Percentiles rank a stretch among this genome's conserved stretches.
phyloP scores from a whole-genome alignment of 2,113 vertebrate species.

The Ceyx cyanopectus region DNA sequence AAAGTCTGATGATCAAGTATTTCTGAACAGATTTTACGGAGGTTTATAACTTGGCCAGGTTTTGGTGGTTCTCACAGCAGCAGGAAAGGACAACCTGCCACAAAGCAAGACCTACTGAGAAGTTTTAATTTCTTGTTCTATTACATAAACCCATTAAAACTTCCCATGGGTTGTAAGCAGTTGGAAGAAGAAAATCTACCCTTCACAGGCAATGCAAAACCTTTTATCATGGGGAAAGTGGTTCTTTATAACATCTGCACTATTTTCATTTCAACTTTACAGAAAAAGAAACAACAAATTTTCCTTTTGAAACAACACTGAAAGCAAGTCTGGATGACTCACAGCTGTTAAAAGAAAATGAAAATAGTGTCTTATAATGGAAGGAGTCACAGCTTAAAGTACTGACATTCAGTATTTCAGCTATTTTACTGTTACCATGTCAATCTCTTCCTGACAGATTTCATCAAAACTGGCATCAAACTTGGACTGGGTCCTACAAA shows the following conservation, averaged over 20 bases:
- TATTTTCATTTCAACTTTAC: not conserved
- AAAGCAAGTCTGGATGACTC: not conserved
- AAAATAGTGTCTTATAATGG: not conserved
- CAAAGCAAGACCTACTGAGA: not conserved
- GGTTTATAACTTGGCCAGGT: not conserved
- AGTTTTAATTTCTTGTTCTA: conserved; percentile 3
- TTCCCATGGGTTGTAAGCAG: not conserved
- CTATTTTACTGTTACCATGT: not conserved
- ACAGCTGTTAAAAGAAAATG: not conserved
- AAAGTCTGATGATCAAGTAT: not conserved
- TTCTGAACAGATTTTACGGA: conserved; percentile 13
- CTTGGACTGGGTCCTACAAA: not conserved
- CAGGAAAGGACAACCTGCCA: conserved; percentile 2
- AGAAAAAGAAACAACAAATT: not conserved
- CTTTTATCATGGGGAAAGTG: not conserved
- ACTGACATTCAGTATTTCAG: not conserved
- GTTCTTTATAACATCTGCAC: not conserved
- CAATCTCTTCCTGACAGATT: conserved; percentile 22
- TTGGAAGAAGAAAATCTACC: not conserved
- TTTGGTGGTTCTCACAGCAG: not conserved
- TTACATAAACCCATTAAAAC: conserved; percentile 4
- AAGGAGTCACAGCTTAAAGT: not conserved
- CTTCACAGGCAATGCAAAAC: not conserved
- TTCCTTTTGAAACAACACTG: not conserved
- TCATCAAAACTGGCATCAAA: not conserved